Evolutionary conservation across 2,113 vertebrate genomes (phyloP), one percentile per base, ranked within the genome.

Genomic region (Carassius auratus): DNA sequence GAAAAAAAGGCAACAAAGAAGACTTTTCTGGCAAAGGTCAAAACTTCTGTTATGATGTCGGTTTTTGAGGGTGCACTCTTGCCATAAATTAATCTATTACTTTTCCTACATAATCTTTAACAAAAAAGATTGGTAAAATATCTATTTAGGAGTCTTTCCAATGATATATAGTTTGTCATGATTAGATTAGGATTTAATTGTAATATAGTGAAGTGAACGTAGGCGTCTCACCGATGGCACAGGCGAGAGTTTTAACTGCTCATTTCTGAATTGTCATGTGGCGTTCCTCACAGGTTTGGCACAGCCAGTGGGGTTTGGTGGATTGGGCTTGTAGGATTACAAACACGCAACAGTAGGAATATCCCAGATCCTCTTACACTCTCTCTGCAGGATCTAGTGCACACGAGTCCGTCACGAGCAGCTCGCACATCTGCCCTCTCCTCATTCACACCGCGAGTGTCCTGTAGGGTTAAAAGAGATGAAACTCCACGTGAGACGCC

Each of bases 391-490:
- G 52, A 59, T 78, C 17, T 23, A 14, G 2, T 17, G 13, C 55
- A 61, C 55, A 21, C 9, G 15, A 17, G 33, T 8, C 73, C 23
- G 12, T 77, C 75, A 55, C 6, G 3, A 52, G 23, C 45, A 15
- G 48, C 50, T 33, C 3, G 2, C 55, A 38, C 17, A 79, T 80
- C 59, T 64, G n/a, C 61, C 55, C 76, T 59, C 3, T 55, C 17
- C 76, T 80, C 77, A 64, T 80, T 80, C 9, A n/a, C 8, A 13
- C 57, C 7, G 15, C 0, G 1, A 45, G 59, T 36, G 4, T 36
- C 21, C 59, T 64, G 77, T 64, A n/a, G 59, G 59, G 59, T 79
- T 64, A 64, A 45, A 14, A 80, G 36, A 80, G 61, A 80, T 64
- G 8, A 45, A 80, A 69, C 42, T 13, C 17, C 12, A 55, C n/a